These are phyloP conservation scores for Pissodes strobi DNA, from an alignment of 1,140 invertebrate genomes.

Conservation along the genomic window DNA sequence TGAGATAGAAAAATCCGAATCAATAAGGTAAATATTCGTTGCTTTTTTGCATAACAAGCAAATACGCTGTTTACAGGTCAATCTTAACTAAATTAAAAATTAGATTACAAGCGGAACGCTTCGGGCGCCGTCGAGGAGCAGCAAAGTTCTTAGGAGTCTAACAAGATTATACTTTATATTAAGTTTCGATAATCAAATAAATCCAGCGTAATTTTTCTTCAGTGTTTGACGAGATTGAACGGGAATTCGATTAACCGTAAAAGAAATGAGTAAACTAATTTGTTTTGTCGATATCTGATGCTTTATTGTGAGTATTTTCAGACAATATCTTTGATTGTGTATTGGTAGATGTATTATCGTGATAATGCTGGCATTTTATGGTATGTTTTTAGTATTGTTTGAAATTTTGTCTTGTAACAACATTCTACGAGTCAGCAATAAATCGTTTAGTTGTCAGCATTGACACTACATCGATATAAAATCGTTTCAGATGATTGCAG, in stretches of 20 bases:
- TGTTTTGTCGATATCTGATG: not conserved
- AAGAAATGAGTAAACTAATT: not conserved
- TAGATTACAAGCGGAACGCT: not conserved
- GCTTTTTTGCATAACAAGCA: too few relatives aligned
- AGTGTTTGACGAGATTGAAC: conserved; percentile 14
- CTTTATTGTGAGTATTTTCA: not conserved
- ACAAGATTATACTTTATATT: conserved; percentile 19
- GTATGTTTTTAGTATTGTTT: not conserved
- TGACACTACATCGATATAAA: too few relatives aligned
- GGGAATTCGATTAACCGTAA: not conserved
- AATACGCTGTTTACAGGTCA: not conserved
- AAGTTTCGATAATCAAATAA: conserved; percentile 15
- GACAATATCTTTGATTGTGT: not conserved
- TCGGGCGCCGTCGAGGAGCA: not conserved
- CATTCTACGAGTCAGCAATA: too few relatives aligned
- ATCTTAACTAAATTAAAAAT: conserved; percentile 10
- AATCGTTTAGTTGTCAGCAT: too few relatives aligned
- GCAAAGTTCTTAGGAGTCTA: conserved; percentile 5
- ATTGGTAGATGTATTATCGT: not conserved
- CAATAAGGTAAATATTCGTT: too few relatives aligned
- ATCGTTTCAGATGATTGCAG: too few relatives aligned
- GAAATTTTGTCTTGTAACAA: not conserved
- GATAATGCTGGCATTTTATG: too few relatives aligned
- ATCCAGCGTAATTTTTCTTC: not conserved
- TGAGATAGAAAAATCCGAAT: too few relatives aligned